These are phyloP conservation scores for Chelon labrosus DNA, from an alignment of 2,797 vertebrate species.

Conservation along the genomic window DNA sequence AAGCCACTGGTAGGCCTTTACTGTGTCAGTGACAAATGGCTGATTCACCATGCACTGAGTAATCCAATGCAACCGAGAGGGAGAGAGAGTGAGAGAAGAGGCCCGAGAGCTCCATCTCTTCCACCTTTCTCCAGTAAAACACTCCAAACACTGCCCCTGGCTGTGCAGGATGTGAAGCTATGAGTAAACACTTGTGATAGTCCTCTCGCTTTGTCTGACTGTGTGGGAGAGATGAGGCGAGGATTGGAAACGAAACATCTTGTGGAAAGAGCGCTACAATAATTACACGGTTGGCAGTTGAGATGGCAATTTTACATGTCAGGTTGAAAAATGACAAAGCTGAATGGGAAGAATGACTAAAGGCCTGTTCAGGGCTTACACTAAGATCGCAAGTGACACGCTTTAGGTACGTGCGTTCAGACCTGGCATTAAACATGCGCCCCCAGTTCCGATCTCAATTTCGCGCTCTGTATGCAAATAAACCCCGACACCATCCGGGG, in stretches of 20 bases:
- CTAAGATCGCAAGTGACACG: no score
- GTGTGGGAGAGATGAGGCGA: constrained; percentile 42
- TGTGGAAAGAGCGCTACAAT: constrained; percentile 38
- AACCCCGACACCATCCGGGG: no score
- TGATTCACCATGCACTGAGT: constrained; percentile 81
- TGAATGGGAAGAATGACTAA: not conserved
- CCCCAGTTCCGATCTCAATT: no score
- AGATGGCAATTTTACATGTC: constrained; percentile 14
- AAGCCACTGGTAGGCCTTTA: constrained; percentile 68
- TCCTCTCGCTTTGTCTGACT: constrained; percentile 37
- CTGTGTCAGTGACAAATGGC: constrained; percentile 71
- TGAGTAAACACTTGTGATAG: constrained; percentile 51
- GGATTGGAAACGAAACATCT: constrained; percentile 49
- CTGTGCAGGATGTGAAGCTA: constrained; percentile 74
- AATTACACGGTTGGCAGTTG: constrained; percentile 15
- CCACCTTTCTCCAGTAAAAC: constrained; percentile 69
- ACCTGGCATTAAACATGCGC: no score
- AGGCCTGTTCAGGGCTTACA: no score
- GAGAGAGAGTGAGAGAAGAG: constrained; percentile 26
- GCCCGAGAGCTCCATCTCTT: constrained; percentile 64
- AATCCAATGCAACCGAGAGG: constrained; percentile 47
- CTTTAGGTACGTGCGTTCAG: no score
- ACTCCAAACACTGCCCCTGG: constrained; percentile 72
- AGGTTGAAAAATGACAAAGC: constrained; percentile 11
- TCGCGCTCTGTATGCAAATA: no score